Base-by-base conservation (phyloP, 2,888 invertebrate species). In the Patella ulyssiponensis region DNA sequence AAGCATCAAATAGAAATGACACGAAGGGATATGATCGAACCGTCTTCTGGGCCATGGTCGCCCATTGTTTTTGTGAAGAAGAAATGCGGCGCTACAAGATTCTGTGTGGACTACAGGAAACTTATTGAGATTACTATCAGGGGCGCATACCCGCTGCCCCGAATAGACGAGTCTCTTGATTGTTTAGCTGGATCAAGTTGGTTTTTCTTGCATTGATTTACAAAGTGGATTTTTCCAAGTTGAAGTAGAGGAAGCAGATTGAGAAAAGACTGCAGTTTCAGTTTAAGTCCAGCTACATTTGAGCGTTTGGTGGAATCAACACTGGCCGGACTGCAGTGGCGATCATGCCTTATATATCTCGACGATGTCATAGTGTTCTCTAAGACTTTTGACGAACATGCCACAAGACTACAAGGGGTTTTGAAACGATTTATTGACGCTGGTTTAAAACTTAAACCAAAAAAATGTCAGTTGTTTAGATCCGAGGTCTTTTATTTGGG, bases 311-410 rank as follows among this genome's bases (percentile, higher is more conserved):
- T 79, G 77, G 75, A 77, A 17, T 52, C 15, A 53, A 56, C 58
- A n/a, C 71, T 79, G 69, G 14, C 53, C n/a, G 79, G 71, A 27
- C 58, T 77, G 64, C 58, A 77, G 20, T 52, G 53, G 71, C 17
- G 7, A 20, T 70, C 69, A 15, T 20, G 64, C 44, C 73, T 76
- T 33, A 20, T 76, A 9, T 76, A 69, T 27, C 71, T 74, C 1
- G 77, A 74, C 33, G 73, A 77, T 23, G 9, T 73, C n/a, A 54
- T 73, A 3, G 15, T 74, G 17, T 58, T 71, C 14, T 70, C 54
- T 3, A 54, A 44, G 20, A 77, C 72, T 23, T 54, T 77, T 12
- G 77, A 77, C 15, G 77, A 73, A 44, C 52, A 58, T 58, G 1
- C n/a, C 9, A n/a, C 11, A 58, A 14, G 58, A 58, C 58, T 58